phyloP scores from a whole-genome alignment of 2,113 vertebrate genomes.

The Paralichthys olivaceus region DNA sequence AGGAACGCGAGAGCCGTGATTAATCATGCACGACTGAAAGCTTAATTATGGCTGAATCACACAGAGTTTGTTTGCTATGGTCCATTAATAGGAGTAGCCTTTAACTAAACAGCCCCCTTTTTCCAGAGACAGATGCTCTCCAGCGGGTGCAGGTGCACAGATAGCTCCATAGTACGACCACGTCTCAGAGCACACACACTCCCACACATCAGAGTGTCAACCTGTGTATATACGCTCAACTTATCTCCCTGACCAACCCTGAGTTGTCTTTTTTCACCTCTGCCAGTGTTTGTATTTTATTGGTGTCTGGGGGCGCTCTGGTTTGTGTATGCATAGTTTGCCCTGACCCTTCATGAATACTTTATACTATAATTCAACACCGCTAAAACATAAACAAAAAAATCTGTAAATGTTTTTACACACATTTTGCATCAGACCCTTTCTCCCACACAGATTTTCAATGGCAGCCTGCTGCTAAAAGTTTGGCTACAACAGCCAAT shows the following conservation, averaged over 20 bases:
- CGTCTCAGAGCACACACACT: constrained; percentile 18
- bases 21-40: constrained; percentile 63
- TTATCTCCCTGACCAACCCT: constrained; percentile 32
- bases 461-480: neutral
- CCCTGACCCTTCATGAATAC: neutral
- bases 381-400: neutral
- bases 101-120: constrained; percentile 13
- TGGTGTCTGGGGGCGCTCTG: neutral
- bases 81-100: constrained; percentile 63
- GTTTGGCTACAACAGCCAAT: neutral
- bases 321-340: neutral
- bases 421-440: neutral
- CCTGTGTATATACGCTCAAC: constrained; percentile 22
- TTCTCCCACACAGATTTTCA: neutral
- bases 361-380: constrained; percentile 1
- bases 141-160: constrained; percentile 6
- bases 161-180: neutral
- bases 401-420: no score
- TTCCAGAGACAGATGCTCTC: neutral
- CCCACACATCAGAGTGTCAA: constrained; percentile 28
- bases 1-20: constrained; percentile 42
- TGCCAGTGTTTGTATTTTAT: no score
- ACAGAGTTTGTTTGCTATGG: constrained; percentile 54
- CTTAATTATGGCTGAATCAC: constrained; percentile 67
- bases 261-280: constrained; percentile 21